Conservation (phyloP, 1,140 invertebrate species). For the Zophobas morio region DNA sequence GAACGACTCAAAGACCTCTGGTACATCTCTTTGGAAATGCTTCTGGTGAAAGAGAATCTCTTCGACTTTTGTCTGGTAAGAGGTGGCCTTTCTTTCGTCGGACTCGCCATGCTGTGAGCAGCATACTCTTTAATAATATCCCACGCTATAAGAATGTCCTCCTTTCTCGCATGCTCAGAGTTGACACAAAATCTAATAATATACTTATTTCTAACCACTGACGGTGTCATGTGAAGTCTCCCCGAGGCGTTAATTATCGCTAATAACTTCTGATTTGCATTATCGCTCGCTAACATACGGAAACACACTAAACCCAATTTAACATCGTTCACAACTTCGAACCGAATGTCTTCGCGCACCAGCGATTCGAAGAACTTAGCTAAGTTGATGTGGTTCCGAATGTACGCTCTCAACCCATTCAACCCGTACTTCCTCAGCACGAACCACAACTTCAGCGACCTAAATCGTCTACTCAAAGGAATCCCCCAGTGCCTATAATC, state of each 20-base stretch:
- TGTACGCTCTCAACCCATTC: constrained; percentile 85
- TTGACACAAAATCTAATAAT: constrained; percentile 89
- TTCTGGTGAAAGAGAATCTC: constrained; percentile 78
- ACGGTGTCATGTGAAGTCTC: constrained; percentile 92
- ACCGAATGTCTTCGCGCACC: constrained; percentile 82
- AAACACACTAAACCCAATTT: constrained; percentile 82
- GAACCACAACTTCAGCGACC: constrained; percentile 93
- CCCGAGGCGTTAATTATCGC: constrained; percentile 91
- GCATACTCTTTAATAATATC: constrained; percentile 80
- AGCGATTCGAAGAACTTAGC: constrained; percentile 89
- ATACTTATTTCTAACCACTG: constrained; percentile 83
- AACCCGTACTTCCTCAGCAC: constrained; percentile 88
- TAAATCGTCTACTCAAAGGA: constrained; percentile 87
- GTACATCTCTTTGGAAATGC: constrained; percentile 76
- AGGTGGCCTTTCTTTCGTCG: constrained; percentile 64
- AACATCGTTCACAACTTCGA: constrained; percentile 89
- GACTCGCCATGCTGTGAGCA: constrained; percentile 74
- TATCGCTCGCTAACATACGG: constrained; percentile 79
- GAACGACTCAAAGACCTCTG: constrained; percentile 73
- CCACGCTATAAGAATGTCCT: constrained; percentile 86
- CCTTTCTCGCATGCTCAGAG: constrained; percentile 82
- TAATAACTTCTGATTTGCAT: constrained; percentile 85
- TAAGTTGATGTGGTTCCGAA: constrained; percentile 89
- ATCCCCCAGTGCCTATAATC: constrained; percentile 95
- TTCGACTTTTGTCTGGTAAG: constrained; percentile 72